Conservation (phyloP, 2,797 vertebrate species). For the Tachyglossus aculeatus region DNA sequence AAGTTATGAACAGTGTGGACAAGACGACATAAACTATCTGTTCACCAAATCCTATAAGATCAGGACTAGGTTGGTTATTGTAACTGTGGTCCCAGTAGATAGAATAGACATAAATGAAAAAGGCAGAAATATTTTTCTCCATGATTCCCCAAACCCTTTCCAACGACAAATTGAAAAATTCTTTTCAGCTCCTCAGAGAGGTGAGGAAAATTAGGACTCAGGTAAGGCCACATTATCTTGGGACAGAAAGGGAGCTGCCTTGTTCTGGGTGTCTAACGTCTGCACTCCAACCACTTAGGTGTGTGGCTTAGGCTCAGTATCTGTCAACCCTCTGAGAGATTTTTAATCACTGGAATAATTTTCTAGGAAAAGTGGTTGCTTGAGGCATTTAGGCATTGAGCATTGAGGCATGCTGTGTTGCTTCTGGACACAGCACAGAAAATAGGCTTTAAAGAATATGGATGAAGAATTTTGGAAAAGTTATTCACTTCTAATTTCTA, state of each 20-base stretch:
- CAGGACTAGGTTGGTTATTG: too few species aligned
- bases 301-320: not conserved
- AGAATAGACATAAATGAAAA: too few species aligned
- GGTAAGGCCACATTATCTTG: not conserved
- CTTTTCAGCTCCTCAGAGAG: too few species aligned
- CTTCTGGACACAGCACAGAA: constrained; percentile 9
- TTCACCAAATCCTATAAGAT: too few species aligned
- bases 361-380: not conserved
- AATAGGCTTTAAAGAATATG: constrained; percentile 5
- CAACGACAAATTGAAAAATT: too few species aligned
- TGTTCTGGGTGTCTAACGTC: not conserved
- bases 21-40: too few species aligned
- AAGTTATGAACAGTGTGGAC: too few species aligned
- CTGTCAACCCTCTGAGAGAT: not conserved
- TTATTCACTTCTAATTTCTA: constrained; percentile 20
- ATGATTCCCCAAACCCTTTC: too few species aligned
- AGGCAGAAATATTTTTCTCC: too few species aligned
- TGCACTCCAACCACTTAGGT: not conserved
- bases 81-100: too few species aligned
- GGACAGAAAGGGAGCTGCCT: not conserved
- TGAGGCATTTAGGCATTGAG: constrained; percentile 4
- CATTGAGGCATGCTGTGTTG: too few species aligned
- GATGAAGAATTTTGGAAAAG: too few species aligned
- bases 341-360: constrained; percentile 11
- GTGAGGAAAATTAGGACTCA: not conserved